These are phyloP conservation scores for Byasa hedistus DNA, from an alignment of 2,888 invertebrate species.

Conservation along the genomic window DNA sequence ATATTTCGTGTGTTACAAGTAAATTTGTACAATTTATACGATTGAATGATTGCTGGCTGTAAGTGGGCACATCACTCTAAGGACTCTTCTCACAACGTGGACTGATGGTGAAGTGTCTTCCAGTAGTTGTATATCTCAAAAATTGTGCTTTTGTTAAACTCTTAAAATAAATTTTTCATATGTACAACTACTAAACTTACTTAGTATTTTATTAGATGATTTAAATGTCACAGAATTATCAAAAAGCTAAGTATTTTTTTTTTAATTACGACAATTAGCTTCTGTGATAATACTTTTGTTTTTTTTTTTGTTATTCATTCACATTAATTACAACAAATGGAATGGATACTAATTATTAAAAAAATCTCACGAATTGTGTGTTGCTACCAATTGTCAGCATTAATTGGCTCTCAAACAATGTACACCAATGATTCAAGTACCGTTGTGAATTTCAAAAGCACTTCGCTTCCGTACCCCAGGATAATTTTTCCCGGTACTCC, in stretches of 20 bases:
- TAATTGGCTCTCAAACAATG: slow-evolving; percentile 21
- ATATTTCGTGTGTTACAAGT: too few species aligned
- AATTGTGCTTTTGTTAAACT: too few species aligned
- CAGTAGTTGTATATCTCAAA: too few species aligned
- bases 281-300: not conserved
- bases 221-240: too few species aligned
- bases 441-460: slow-evolving; percentile 4
- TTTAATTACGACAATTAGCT: not conserved
- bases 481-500: not conserved
- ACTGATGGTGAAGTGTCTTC: too few species aligned
- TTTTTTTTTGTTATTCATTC: not conserved
- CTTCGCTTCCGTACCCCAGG: slow-evolving; percentile 1
- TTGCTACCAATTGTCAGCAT: slow-evolving; percentile 13
- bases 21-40: too few species aligned
- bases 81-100: too few species aligned
- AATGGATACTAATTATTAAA: not conserved
- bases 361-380: not conserved
- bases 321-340: not conserved
- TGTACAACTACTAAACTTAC: too few species aligned
- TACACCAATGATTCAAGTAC: slow-evolving; percentile 6
- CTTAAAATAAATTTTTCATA: too few species aligned
- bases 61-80: too few species aligned
- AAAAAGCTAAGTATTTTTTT: not conserved
- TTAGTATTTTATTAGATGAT: too few species aligned
- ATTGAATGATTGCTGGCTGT: too few species aligned